Conservation (phyloP, 1,140 invertebrate genomes). For the Microplitis demolitor region DNA sequence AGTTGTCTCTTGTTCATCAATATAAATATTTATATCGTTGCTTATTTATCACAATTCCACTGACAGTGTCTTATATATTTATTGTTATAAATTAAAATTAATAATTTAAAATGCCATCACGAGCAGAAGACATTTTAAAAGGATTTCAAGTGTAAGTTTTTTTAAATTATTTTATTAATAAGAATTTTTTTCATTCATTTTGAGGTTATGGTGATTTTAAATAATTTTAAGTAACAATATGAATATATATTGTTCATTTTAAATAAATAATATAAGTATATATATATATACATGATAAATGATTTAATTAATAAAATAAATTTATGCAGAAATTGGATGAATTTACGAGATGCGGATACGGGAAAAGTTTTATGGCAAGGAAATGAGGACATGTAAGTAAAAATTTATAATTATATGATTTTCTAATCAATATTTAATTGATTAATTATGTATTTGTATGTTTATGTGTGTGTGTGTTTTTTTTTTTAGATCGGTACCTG, state of each 20-base stretch:
- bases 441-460: too few species aligned
- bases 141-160: slow-evolving; percentile 74
- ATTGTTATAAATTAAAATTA: too few species aligned
- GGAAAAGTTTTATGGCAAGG: slow-evolving; percentile 98
- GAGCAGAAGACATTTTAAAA: slow-evolving; percentile 71
- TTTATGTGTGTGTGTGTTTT: background rate
- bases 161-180: background rate
- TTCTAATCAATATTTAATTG: too few species aligned
- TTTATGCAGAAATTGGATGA: slow-evolving; percentile 93
- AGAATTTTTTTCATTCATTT: background rate
- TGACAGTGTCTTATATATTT: too few species aligned
- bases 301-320: slow-evolving; percentile 19
- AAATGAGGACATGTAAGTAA: slow-evolving; percentile 90
- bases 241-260: too few species aligned
- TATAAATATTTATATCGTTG: too few species aligned
- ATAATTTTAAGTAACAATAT: background rate
- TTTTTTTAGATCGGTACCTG: slow-evolving; percentile 71
- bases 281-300: slow-evolving; percentile 12
- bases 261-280: background rate
- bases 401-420: background rate
- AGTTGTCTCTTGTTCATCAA: too few species aligned
- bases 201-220: slow-evolving; percentile 4
- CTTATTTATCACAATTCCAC: too few species aligned
- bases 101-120: slow-evolving; percentile 54
- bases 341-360: slow-evolving; percentile 91